Evolutionary conservation across 2,888 invertebrate species (phyloP), one percentile per base, ranked within the genome.

Genomic region (Thymelicus acteon): DNA sequence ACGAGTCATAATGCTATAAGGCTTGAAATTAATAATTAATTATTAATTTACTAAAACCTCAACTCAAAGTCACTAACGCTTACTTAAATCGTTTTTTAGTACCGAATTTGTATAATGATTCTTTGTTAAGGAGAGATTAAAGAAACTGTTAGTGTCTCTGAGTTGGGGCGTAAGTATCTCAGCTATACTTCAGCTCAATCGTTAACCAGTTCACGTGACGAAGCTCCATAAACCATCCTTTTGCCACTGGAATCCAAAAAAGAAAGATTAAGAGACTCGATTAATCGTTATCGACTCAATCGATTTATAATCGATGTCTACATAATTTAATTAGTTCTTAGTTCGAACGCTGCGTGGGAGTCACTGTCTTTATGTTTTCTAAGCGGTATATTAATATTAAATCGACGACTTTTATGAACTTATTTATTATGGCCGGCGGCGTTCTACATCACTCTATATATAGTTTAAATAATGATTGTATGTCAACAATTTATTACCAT

Each of bases 361-460:
- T 58, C 6, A 24, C 69, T 69, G 69, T 67, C 60, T 67, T 60
- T 67, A 67, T 69, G 58, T 63, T 69, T 63, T 69, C 69, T 69
- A 69, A 69, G 63, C 68, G 54, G 54, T 69, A 69, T 76, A 78
- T 82, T 80, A 80, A 85, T 82, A 84, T 80, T 76, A 80, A 87
- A 87, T 85, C 84, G 82, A 79, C 84, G 77, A 81, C 78, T 86
- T 87, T 85, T 84, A 80, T 80, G 78, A 76, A 76, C 77, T 81
- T 82, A 89, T 87, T 88, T 86, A 88, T 84, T 77, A 67, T 10
- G 19, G 40, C 72, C 63, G 31, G 8, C 62, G 67, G 62, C 60
- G 58, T 76, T 77, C 76, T 79, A 77, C 73, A 75, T 77, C 71
- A 54, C 74, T 78, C 72, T 75, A 76, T 80, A 78, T 83, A 84